Conservation (phyloP, 2,113 vertebrate genomes). For the Laticauda laticaudata region DNA sequence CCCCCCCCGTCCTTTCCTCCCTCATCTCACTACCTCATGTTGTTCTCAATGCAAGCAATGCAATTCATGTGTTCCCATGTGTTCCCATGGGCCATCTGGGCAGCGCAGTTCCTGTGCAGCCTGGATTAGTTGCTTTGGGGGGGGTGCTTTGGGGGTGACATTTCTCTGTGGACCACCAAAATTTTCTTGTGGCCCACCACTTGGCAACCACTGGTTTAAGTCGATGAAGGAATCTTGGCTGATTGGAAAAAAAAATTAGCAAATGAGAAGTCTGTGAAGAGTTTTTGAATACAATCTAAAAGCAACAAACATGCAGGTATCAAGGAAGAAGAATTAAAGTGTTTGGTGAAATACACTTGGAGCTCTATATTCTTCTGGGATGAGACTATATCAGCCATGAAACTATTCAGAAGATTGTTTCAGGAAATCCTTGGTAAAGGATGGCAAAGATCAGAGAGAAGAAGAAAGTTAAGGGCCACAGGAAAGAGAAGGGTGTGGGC, state of each 20-base stretch:
- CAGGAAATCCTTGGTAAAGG: not conserved
- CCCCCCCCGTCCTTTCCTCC: too few species aligned
- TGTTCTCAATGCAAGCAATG: too few species aligned
- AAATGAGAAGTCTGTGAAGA: not conserved
- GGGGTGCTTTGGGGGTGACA: too few species aligned
- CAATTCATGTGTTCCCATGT: too few species aligned
- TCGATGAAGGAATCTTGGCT: not conserved
- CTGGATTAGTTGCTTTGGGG: too few species aligned
- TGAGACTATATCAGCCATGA: not conserved
- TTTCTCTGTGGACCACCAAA: too few species aligned
- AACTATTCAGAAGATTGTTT: not conserved
- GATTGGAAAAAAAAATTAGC: not conserved
- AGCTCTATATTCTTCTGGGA: not conserved
- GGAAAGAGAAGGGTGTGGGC: not conserved
- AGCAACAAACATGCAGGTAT: not conserved
- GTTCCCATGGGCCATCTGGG: too few species aligned
- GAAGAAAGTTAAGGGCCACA: not conserved
- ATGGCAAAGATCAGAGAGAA: not conserved
- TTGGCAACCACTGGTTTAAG: not conserved
- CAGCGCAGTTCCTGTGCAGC: too few species aligned
- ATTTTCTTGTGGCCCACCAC: too few species aligned
- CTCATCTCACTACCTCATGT: too few species aligned
- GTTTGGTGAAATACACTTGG: not conserved
- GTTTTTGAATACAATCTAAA: not conserved
- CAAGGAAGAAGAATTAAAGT: not conserved